Base-by-base conservation (phyloP, 2,797 vertebrate genomes). In the Microcaecilia unicolor region DNA sequence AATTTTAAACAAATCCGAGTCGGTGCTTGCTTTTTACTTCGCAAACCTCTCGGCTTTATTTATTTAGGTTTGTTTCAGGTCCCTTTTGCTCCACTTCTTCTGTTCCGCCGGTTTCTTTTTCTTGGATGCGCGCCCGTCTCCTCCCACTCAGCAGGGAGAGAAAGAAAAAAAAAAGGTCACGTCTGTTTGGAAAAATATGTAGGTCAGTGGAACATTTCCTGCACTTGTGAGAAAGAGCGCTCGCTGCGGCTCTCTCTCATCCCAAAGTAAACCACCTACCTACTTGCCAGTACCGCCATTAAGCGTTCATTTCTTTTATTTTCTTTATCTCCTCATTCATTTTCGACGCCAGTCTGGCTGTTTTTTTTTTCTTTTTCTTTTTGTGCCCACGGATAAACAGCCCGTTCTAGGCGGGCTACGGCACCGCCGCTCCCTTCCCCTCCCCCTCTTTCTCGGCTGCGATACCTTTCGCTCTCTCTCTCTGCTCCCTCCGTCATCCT, bases 161-260 rank as follows among this genome's bases (percentile, higher is more conserved):
- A 32, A 26, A 21, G 42, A 37, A 48, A 48, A 54, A 67, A 72
- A 74, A 74, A 75, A 80, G 78, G 79, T 82, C 79, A 79, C 66
- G 73, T 74, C 78, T 82, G 80, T 85, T 81, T 81, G 80, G 76
- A 70, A 80, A 75, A 79, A 79, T 80, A 85, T 81, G 79, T 83
- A 83, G 82, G 80, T 85, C 80, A 85, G 82, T 85, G 80, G 80
- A 83, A 78, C 80, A 78, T 79, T 85, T 74, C 73, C 74, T 74
- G 72, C 71, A 64, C 70, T 71, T 64, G 58, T 71, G 74, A 64
- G 55, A 54, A n/a, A 74, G 56, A 61, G 48, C 48, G 42, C 48
- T 41, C 55, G 30, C 48, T 31, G 34, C 44, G 6, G 36, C 49
- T 45, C 19, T 13, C 19, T 13, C 40, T 31, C 38, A 15, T n/a